phyloP scores from a whole-genome alignment of 1,140 invertebrate genomes.

The Zaprionus camerounensis region DNA sequence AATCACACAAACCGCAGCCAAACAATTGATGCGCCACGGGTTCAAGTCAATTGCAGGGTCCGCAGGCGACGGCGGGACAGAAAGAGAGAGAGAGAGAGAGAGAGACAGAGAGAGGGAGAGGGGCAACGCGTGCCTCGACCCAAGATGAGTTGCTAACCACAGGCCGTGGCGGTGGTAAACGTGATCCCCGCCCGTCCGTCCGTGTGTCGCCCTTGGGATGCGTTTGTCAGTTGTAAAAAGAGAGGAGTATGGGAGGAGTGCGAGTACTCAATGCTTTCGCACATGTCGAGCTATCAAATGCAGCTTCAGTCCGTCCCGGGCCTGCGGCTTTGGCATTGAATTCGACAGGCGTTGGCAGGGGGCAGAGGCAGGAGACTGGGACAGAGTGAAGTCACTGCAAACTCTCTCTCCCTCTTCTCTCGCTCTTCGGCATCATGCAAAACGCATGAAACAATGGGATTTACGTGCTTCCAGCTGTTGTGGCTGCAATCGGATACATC shows the following conservation, averaged over 20 bases:
- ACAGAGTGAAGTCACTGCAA: conserved; percentile 44
- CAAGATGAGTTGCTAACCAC: conserved; percentile 54
- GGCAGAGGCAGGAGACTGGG: neutral
- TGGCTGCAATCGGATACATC: conserved; percentile 78
- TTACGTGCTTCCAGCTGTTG: conserved; percentile 78
- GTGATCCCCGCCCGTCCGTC: conserved; percentile 20
- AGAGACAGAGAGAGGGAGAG: neutral
- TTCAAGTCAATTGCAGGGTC: conserved; percentile 75
- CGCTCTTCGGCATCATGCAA: conserved; percentile 45
- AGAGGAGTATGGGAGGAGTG: neutral
- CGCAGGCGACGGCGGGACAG: conserved; percentile 40
- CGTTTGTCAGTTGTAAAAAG: conserved; percentile 66
- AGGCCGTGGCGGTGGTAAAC: conserved; percentile 29
- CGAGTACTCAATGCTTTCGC: conserved; percentile 33
- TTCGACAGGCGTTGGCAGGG: conserved; percentile 59
- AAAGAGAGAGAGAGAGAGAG: neutral
- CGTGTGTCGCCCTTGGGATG: conserved; percentile 27
- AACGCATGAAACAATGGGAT: conserved; percentile 78
- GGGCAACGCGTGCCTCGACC: conserved; percentile 30
- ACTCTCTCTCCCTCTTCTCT: neutral
- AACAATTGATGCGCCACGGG: conserved; percentile 75
- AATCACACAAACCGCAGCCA: conserved; percentile 73
- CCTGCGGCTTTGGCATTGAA: conserved; percentile 61
- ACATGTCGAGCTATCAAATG: conserved; percentile 53
- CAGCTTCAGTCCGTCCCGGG: conserved; percentile 1